These are phyloP conservation scores for Spinibarbus caldwelli DNA, from an alignment of 2,797 vertebrate genomes.

Conservation along the genomic window DNA sequence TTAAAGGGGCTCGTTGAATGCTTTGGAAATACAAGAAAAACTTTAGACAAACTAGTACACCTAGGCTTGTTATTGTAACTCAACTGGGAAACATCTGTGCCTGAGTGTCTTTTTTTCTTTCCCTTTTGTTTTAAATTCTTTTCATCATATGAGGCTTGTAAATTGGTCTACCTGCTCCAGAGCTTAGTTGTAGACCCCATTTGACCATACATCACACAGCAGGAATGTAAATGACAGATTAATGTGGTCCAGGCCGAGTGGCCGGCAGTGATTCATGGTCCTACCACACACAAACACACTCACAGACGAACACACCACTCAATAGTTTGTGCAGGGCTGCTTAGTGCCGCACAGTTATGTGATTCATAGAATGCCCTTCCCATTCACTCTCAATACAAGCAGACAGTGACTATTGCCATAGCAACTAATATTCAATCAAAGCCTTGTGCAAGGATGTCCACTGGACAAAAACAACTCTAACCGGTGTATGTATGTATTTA, in stretches of 20 bases:
- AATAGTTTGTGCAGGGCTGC: conserved; percentile 27
- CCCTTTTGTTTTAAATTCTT: not conserved
- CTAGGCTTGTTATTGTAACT: not conserved
- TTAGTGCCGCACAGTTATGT: conserved; percentile 33
- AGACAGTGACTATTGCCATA: conserved; percentile 31
- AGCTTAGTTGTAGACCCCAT: not conserved
- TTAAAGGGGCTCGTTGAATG: not conserved
- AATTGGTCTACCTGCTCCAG: conserved; percentile 30
- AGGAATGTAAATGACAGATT: conserved; percentile 54
- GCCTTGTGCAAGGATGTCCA: conserved; percentile 4
- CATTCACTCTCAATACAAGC: conserved; percentile 41
- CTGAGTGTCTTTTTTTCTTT: not conserved
- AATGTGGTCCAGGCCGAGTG: conserved; percentile 39
- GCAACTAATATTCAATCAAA: conserved; percentile 34
- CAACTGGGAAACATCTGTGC: conserved; percentile 38
- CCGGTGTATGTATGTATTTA: not conserved
- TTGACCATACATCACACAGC: conserved; percentile 42
- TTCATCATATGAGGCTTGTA: conserved; percentile 30
- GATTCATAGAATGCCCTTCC: conserved; percentile 48
- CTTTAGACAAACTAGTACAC: not conserved
- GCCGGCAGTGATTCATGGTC: conserved; percentile 43
- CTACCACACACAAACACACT: conserved; percentile 18
- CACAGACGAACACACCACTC: conserved; percentile 17
- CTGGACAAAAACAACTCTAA: conserved; percentile 8
- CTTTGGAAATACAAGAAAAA: not conserved